Conservation (phyloP, 2,113 vertebrate species). For the Dipodomys spectabilis region DNA sequence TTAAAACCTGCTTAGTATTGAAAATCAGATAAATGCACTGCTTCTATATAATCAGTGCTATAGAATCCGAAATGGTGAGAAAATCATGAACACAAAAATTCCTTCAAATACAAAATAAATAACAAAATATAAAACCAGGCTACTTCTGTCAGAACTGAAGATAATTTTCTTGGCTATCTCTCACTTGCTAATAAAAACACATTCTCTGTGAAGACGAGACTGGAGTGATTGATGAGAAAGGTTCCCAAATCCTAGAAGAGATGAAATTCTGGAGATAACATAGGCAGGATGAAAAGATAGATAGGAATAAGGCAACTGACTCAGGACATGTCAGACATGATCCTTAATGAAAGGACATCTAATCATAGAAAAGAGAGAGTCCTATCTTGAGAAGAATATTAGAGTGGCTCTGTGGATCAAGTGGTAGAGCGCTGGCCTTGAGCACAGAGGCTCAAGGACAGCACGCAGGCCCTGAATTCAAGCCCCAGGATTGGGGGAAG, state of each 20-base stretch:
- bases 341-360: background rate
- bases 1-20: background rate
- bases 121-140: background rate
- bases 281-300: background rate
- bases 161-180: background rate
- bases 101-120: constrained; percentile 13
- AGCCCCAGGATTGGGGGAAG: no score
- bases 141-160: background rate
- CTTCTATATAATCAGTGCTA: background rate
- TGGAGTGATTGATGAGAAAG: background rate
- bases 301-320: background rate
- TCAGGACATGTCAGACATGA: background rate
- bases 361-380: background rate
- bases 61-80: background rate
- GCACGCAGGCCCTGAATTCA: no score
- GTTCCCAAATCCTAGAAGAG: background rate
- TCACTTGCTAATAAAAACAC: background rate
- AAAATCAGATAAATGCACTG: background rate
- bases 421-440: no score
- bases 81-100: background rate
- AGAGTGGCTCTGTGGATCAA: no score
- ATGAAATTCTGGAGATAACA: background rate
- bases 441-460: no score
- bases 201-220: background rate
- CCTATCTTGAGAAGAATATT: background rate